phyloP scores from a whole-genome alignment of 2,888 invertebrate species.

The Rhyacophila evoluta region DNA sequence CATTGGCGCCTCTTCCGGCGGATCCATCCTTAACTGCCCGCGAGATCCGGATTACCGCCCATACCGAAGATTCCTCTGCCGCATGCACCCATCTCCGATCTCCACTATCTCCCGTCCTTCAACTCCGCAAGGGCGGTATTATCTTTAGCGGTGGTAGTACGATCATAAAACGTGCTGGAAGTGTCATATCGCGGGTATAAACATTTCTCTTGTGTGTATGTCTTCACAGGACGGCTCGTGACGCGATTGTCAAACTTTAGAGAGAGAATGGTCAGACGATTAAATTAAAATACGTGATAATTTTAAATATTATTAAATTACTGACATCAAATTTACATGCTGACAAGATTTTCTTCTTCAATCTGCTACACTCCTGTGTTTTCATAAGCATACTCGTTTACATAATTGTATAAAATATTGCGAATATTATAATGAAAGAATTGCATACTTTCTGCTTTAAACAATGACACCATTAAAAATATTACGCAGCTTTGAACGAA shows the following conservation, averaged over 20 bases:
- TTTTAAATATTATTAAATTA: too few species aligned
- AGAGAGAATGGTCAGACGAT: too few species aligned
- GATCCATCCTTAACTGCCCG: conserved; percentile 16
- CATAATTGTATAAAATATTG: too few species aligned
- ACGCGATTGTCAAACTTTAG: neutral
- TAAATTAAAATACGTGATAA: too few species aligned
- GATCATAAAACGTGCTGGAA: conserved; percentile 45
- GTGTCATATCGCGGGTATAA: conserved; percentile 41
- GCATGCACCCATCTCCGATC: neutral
- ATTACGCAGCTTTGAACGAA: too few species aligned
- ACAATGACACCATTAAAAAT: too few species aligned
- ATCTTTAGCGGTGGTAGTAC: conserved; percentile 27
- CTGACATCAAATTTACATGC: too few species aligned
- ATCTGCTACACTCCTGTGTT: too few species aligned
- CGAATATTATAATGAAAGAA: too few species aligned
- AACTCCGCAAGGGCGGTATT: conserved; percentile 29
- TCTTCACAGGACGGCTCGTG: neutral
- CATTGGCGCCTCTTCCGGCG: conserved; percentile 25
- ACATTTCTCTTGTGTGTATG: conserved; percentile 35
- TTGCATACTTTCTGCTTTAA: too few species aligned
- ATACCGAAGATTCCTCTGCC: neutral
- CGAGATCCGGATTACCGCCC: conserved; percentile 9
- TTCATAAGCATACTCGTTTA: too few species aligned
- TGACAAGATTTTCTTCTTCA: too few species aligned
- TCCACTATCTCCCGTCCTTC: neutral